Percentiles rank a stretch among this genome's conserved stretches.
These are phyloP conservation scores for Coluber constrictor DNA, from an alignment of 2,797 vertebrate species.

Conservation along the genomic window DNA sequence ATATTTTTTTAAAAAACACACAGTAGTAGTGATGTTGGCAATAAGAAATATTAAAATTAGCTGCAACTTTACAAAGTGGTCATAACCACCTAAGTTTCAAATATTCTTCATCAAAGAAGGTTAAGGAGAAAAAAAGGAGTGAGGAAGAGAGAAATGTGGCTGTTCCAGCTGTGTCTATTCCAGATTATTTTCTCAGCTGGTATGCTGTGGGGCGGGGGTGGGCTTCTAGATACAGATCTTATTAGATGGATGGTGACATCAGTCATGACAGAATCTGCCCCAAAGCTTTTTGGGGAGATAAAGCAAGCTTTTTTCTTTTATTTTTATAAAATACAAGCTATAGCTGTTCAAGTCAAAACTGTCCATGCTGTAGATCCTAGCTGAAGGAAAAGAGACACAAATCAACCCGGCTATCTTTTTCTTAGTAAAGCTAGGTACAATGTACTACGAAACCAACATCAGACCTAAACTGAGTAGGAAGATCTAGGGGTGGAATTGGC, in stretches of 20 bases:
- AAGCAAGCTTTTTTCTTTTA: neutral
- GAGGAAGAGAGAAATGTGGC: neutral
- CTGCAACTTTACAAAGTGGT: neutral
- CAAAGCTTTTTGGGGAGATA: neutral
- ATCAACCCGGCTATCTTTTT: neutral
- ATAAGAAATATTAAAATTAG: neutral
- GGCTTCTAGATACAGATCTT: neutral
- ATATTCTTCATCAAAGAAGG: neutral
- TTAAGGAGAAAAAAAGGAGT: neutral
- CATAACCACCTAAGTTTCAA: neutral
- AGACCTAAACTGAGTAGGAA: neutral
- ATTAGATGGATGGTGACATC: neutral
- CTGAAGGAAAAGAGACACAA: neutral
- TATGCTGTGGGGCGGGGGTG: accelerated
- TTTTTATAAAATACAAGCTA: neutral
- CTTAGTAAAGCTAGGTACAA: neutral
- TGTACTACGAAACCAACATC: neutral
- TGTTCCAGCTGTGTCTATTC: neutral
- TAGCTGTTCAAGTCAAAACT: neutral
- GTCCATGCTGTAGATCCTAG: neutral
- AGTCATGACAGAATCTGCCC: neutral
- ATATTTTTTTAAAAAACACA: neutral
- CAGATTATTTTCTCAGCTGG: neutral
- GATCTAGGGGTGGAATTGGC: neutral
- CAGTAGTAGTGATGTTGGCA: neutral